phyloP scores from a whole-genome alignment of 2,113 vertebrate species.

The Elanus axillaris region DNA sequence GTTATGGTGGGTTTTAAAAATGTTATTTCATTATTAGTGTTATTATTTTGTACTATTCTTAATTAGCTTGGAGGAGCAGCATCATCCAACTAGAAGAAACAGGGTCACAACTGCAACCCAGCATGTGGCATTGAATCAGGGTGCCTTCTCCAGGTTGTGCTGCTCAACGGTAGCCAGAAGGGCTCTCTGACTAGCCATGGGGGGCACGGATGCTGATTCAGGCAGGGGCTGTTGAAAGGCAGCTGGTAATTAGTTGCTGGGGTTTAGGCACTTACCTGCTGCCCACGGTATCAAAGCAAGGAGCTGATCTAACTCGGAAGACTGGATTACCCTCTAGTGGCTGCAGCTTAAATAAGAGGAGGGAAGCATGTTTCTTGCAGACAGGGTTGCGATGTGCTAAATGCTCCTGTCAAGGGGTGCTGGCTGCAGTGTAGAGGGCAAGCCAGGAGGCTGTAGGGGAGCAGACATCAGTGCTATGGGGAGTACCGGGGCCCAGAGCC shows the following conservation, averaged over 20 bases:
- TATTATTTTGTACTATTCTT: slow-evolving; percentile 27
- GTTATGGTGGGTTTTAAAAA: slow-evolving; percentile 36
- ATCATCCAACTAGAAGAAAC: background rate
- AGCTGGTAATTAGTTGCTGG: background rate
- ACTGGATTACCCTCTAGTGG: slow-evolving; percentile 59
- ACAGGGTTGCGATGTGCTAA: background rate
- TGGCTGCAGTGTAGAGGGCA: background rate
- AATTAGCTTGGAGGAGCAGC: background rate
- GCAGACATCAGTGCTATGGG: background rate
- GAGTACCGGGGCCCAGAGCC: background rate
- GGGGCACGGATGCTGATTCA: background rate
- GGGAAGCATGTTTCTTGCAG: background rate
- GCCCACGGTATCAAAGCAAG: background rate
- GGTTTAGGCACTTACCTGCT: background rate
- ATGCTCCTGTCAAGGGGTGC: background rate
- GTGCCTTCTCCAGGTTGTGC: background rate
- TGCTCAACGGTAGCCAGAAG: background rate
- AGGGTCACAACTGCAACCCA: background rate
- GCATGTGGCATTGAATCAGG: background rate
- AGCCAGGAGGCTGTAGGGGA: background rate
- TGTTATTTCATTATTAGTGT: slow-evolving; percentile 50
- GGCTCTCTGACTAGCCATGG: background rate
- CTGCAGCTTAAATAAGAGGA: slow-evolving; percentile 24
- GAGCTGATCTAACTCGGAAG: background rate
- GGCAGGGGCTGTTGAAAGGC: background rate